A percentile compares a stretch with the other conserved stretches of the same genome.
These are phyloP conservation scores for Campoletis sonorensis DNA, from an alignment of 1,140 invertebrate species.

Conservation along the genomic window DNA sequence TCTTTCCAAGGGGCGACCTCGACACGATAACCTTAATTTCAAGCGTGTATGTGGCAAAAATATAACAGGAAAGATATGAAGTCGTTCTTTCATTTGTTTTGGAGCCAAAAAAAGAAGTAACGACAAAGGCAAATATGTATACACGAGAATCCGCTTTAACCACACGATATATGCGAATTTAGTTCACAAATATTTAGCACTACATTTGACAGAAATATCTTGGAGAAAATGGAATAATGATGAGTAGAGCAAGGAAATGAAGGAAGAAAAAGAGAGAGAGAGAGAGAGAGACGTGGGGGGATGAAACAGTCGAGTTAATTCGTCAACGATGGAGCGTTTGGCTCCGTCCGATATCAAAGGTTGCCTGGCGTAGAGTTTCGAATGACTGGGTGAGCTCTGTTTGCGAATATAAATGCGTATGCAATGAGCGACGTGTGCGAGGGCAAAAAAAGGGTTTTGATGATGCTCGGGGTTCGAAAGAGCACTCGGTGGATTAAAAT, in stretches of 20 bases:
- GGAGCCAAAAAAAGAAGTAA: background rate
- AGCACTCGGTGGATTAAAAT: slow-evolving; percentile 59
- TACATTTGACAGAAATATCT: background rate
- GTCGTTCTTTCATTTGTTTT: background rate
- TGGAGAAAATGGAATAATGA: background rate
- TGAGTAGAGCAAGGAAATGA: background rate
- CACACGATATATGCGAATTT: background rate
- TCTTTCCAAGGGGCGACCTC: background rate
- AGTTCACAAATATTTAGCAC: background rate
- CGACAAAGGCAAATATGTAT: background rate
- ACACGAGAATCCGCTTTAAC: background rate
- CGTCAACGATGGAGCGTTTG: background rate
- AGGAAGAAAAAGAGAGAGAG: background rate
- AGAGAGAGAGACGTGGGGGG: background rate
- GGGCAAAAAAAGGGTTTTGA: background rate
- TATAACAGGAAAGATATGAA: background rate
- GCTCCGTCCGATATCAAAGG: background rate
- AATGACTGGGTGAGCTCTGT: background rate
- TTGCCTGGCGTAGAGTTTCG: background rate
- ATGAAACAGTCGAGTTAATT: background rate
- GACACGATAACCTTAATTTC: slow-evolving; percentile 14
- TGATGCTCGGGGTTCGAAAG: slow-evolving; percentile 48
- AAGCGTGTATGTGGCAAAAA: background rate
- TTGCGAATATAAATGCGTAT: background rate
- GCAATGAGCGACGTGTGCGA: background rate